Conservation (phyloP, 2,113 vertebrate genomes). For the Erythrolamprus reginae region DNA sequence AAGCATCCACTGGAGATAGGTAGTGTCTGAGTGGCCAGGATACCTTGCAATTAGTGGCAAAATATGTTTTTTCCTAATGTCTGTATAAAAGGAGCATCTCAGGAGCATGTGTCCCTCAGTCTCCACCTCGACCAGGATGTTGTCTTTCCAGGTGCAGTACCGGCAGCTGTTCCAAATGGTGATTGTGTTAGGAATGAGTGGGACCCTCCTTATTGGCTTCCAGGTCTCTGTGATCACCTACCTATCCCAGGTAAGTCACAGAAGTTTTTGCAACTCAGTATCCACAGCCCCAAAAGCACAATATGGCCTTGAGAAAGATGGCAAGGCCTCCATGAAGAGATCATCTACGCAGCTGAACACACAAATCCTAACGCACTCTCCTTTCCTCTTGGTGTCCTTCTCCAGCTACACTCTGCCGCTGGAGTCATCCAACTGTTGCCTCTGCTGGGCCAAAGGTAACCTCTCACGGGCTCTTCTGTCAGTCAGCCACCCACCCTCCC, state of each 20-base stretch:
- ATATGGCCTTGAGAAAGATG: neutral
- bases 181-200: constrained; percentile 73
- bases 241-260: constrained; percentile 70
- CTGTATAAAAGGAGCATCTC: too few species aligned
- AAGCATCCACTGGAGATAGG: too few species aligned
- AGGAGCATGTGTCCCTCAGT: too few species aligned
- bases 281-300: neutral
- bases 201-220: constrained; percentile 75
- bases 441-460: neutral
- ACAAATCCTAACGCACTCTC: neutral
- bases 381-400: neutral
- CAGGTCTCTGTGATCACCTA: constrained; percentile 76
- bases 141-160: constrained; percentile 47
- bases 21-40: too few species aligned
- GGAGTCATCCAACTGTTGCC: neutral
- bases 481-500: neutral
- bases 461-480: neutral
- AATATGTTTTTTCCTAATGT: too few species aligned
- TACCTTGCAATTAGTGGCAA: too few species aligned
- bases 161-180: constrained; percentile 39
- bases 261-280: neutral
- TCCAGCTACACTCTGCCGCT: neutral
- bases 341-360: neutral
- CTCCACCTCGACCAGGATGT: neutral
- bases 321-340: neutral